phyloP scores from a whole-genome alignment of 2,888 invertebrate species.

The Capitulum mitella region DNA sequence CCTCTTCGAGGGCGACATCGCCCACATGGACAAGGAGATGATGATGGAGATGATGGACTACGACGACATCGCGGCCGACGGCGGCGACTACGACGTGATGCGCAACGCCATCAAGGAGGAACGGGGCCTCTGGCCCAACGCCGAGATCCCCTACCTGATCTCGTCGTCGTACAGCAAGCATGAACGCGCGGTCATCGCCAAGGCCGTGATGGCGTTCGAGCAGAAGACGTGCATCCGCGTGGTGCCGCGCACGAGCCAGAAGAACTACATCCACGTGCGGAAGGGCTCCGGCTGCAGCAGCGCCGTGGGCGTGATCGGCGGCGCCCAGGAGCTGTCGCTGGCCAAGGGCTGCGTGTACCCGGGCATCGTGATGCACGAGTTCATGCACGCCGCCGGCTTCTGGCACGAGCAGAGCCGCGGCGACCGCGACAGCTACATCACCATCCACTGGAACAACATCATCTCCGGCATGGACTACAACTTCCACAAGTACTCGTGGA shows the following conservation, averaged over 20 bases:
- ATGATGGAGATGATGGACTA: background rate
- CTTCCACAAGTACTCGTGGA: constrained; percentile 41
- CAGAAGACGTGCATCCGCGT: constrained; percentile 40
- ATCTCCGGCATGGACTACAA: constrained; percentile 41
- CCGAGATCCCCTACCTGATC: constrained; percentile 36
- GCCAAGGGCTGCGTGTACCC: constrained; percentile 41
- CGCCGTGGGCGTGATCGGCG: constrained; percentile 47
- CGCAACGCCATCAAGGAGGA: constrained; percentile 19
- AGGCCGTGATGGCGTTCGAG: constrained; percentile 32
- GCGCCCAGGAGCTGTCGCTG: constrained; percentile 46
- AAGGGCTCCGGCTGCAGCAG: constrained; percentile 44
- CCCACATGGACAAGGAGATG: constrained; percentile 21
- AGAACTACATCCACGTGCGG: constrained; percentile 39
- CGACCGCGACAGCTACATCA: constrained; percentile 47
- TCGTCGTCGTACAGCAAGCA: constrained; percentile 29
- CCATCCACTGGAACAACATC: constrained; percentile 42
- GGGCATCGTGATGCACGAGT: constrained; percentile 48
- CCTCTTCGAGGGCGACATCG: constrained; percentile 39
- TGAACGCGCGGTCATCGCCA: constrained; percentile 33
- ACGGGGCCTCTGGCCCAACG: constrained; percentile 32
- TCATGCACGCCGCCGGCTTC: constrained; percentile 49
- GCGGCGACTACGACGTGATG: background rate
- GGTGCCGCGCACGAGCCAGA: constrained; percentile 38
- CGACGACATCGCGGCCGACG: background rate
- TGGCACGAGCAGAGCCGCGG: constrained; percentile 49